Evolutionary conservation across 1,140 invertebrate species (phyloP).

Genomic region (Sinonovacula constricta): DNA sequence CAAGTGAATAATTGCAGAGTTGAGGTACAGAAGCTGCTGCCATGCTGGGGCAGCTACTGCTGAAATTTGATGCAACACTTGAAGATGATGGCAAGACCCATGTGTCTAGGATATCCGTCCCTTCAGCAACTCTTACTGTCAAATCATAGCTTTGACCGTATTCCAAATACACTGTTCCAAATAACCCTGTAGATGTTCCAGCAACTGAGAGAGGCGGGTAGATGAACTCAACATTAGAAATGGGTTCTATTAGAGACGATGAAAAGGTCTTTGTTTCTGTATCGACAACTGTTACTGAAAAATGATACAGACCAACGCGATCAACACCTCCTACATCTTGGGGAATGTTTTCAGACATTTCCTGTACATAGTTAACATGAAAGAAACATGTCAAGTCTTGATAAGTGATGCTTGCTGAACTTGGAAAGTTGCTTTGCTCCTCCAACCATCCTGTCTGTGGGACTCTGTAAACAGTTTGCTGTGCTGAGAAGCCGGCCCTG

Average conservation of each 20-base stretch:
- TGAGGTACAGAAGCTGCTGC: constrained; percentile 1
- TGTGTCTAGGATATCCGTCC: constrained; percentile 35
- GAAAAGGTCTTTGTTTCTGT: neutral
- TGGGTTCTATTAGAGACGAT: constrained; percentile 10
- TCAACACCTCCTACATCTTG: constrained; percentile 4
- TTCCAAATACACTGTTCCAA: constrained; percentile 51
- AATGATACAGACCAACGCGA: constrained; percentile 19
- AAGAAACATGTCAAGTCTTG: constrained; percentile 21
- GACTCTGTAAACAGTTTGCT: neutral
- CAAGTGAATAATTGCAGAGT: constrained; percentile 40
- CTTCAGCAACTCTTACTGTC: constrained; percentile 43
- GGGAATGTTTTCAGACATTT: constrained; percentile 7
- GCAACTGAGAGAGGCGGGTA: constrained; percentile 37
- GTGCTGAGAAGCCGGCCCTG: neutral
- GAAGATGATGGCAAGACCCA: constrained; percentile 53
- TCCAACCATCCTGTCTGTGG: constrained; percentile 8
- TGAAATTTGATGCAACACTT: neutral
- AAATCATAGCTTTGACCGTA: constrained; percentile 21
- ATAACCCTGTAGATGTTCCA: neutral
- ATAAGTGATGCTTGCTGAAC: neutral
- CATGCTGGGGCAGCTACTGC: constrained; percentile 31
- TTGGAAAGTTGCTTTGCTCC: neutral
- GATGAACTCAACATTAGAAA: constrained; percentile 50
- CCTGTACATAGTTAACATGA: constrained; percentile 22
- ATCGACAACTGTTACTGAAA: neutral